phyloP scores from a whole-genome alignment of 2,888 invertebrate species.

The Meteorus cinctellus region DNA sequence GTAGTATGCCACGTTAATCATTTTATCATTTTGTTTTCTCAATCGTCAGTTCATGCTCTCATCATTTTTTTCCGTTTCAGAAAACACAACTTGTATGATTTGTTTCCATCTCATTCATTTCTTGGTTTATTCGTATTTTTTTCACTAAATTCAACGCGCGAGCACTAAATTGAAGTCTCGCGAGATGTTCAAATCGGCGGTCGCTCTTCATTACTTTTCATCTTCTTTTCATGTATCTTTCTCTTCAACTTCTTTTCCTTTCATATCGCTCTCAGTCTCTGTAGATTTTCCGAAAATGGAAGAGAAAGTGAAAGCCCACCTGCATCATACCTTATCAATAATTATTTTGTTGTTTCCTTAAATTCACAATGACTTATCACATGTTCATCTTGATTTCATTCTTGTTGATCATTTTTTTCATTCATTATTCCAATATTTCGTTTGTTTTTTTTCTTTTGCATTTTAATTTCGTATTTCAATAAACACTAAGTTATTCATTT shows the following conservation, averaged over 20 bases:
- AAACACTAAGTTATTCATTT: conserved; percentile 51
- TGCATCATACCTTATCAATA: conserved; percentile 17
- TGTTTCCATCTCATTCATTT: conserved; percentile 22
- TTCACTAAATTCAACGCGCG: conserved; percentile 29
- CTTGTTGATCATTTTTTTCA: conserved; percentile 40
- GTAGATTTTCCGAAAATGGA: conserved; percentile 16
- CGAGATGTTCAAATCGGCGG: conserved; percentile 14
- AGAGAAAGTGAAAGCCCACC: conserved; percentile 28
- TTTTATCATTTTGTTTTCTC: conserved; percentile 49
- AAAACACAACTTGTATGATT: conserved; percentile 39
- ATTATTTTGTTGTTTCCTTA: conserved; percentile 26
- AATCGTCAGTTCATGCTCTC: conserved; percentile 2
- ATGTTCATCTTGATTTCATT: conserved; percentile 64
- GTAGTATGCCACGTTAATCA: conserved; percentile 60
- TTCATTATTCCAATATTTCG: conserved; percentile 44
- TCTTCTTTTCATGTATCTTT: conserved; percentile 19
- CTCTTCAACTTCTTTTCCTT: conserved; percentile 2
- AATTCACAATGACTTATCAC: conserved; percentile 72
- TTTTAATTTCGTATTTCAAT: conserved; percentile 47
- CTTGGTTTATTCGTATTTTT: conserved; percentile 11
- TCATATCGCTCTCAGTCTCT: conserved; percentile 19
- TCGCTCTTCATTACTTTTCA: conserved; percentile 15
- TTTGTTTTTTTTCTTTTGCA: conserved; percentile 38
- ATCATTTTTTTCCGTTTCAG: conserved; percentile 37
- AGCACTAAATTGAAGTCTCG: conserved; percentile 7